phyloP scores from a whole-genome alignment of 1,140 invertebrate species.

The Pseudomyrmex dendroicus region DNA sequence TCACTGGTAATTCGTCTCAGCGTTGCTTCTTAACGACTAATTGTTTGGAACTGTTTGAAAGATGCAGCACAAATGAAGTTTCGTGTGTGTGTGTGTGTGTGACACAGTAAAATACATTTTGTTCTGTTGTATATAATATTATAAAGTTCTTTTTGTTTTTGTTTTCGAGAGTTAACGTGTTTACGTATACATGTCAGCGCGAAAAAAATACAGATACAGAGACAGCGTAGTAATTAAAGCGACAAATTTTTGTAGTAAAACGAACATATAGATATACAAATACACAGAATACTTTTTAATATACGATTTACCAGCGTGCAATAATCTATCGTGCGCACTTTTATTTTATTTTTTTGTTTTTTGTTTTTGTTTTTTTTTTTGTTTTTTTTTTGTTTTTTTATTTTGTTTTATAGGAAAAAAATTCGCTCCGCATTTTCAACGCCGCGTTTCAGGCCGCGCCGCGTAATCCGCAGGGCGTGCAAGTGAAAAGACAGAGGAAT shows the following conservation, averaged over 20 bases:
- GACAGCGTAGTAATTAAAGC: slow-evolving; percentile 20
- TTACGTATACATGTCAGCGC: slow-evolving; percentile 28
- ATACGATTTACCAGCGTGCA: slow-evolving; percentile 51
- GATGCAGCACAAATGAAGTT: slow-evolving; percentile 47
- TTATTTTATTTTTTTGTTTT: not conserved
- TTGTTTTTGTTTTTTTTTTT: too few relatives aligned
- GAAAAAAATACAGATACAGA: slow-evolving; percentile 24
- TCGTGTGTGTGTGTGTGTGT: too few relatives aligned
- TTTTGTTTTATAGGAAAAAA: not conserved
- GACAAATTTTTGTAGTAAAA: slow-evolving; percentile 11
- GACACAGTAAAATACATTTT: slow-evolving; percentile 51
- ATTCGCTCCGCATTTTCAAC: slow-evolving; percentile 25
- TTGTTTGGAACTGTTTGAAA: slow-evolving; percentile 2
- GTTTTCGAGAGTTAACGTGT: slow-evolving; percentile 21
- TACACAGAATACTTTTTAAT: slow-evolving; percentile 50
- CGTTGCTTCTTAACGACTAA: slow-evolving; percentile 24
- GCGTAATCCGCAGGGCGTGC: slow-evolving; percentile 66
- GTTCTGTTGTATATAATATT: slow-evolving; percentile 33
- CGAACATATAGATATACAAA: not conserved
- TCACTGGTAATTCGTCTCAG: slow-evolving; percentile 35
- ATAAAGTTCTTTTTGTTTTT: not conserved
- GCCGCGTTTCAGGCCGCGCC: slow-evolving; percentile 43
- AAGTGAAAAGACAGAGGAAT: slow-evolving; percentile 79
- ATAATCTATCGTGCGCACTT: slow-evolving; percentile 23
- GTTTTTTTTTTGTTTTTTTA: too few relatives aligned